Evolutionary conservation across 2,888 invertebrate species (phyloP), one percentile per base, ranked within the genome.

Genomic region (Chrysomela aeneicollis): DNA sequence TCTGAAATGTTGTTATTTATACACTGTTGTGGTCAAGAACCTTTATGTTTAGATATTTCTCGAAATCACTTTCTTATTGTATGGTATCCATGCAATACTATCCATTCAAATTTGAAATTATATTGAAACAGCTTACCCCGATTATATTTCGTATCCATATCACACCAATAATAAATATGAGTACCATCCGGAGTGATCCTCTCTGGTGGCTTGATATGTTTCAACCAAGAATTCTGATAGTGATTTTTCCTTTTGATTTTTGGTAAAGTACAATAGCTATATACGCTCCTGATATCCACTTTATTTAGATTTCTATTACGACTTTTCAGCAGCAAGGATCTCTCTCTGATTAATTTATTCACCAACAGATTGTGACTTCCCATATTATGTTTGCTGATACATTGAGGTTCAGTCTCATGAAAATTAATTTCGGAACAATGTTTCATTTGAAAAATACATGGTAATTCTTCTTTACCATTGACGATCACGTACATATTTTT

Each of bases 101-200:
- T n/a, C n/a, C n/a, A n/a, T n/a, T n/a, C n/a, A n/a, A n/a, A 57
- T 58, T 17, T 37, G 55, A 30, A 61, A 47, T 30, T 18, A 59
- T 57, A n/a, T n/a, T 22, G 52, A 62, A 52, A 57, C 47, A 51
- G 61, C 74, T 81, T 84, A 88, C 89, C 88, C 84, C 85, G 81
- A 61, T 81, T 79, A 59, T 83, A 80, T 74, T 84, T 85, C 77
- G 86, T 87, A 74, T 91, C 89, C 82, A 91, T 83, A 85, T 93
- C 93, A 85, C 93, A 93, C 92, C 93, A 93, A 85, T 93, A 93
- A 86, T 91, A 92, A 80, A 93, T 89, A 80, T 90, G 89, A 68
- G 93, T 93, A 75, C 93, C 93, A 84, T 94, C 93, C 26, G 92
- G 90, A 63, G 93, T 92, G 76, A 89, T 87, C 71, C 92, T 87